Conservation (phyloP, 2,888 invertebrate species). For the Pyrochroa serraticornis region DNA sequence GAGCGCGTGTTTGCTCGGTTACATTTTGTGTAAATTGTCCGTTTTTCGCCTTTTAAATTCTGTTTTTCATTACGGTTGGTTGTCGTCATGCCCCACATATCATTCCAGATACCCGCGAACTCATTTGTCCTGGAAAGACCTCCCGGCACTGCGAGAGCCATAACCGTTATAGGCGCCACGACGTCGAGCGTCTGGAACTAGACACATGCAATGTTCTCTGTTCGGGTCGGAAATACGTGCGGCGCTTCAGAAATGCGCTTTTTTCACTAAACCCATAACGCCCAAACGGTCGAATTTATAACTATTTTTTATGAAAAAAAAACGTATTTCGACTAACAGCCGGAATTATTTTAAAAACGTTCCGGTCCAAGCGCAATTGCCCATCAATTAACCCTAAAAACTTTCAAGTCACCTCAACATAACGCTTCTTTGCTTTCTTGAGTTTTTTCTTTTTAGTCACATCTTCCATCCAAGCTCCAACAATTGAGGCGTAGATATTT, state of each 20-base stretch:
- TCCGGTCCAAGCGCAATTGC: too few relatives aligned
- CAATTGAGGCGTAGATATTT: too few relatives aligned
- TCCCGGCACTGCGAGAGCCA: slow-evolving; percentile 8
- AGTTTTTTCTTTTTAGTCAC: too few relatives aligned
- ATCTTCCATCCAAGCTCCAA: too few relatives aligned
- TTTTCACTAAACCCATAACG: slow-evolving; percentile 35
- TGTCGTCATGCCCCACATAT: slow-evolving; percentile 20
- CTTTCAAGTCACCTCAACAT: too few relatives aligned
- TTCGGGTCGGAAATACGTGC: slow-evolving; percentile 36
- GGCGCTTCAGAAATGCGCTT: slow-evolving; percentile 33
- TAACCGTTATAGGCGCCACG: slow-evolving; percentile 38
- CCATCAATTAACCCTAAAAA: too few relatives aligned
- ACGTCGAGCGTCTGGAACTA: slow-evolving; percentile 42
- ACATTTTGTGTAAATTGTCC: slow-evolving; percentile 7
- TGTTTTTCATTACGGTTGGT: slow-evolving; percentile 6
- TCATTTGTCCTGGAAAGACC: slow-evolving; percentile 37
- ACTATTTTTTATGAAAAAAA: slow-evolving; percentile 25
- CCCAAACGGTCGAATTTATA: slow-evolving; percentile 41
- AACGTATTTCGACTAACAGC: slow-evolving; percentile 5
- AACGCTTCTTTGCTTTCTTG: too few relatives aligned
- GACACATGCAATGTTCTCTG: slow-evolving; percentile 41
- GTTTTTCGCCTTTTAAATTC: slow-evolving; percentile 16
- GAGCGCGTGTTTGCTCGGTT: background rate
- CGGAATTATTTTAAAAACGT: background rate
- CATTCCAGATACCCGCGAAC: slow-evolving; percentile 32